Percentiles rank a stretch among this genome's conserved stretches.
phyloP scores from a whole-genome alignment of 2,113 vertebrate genomes.

The Centropristis striata region DNA sequence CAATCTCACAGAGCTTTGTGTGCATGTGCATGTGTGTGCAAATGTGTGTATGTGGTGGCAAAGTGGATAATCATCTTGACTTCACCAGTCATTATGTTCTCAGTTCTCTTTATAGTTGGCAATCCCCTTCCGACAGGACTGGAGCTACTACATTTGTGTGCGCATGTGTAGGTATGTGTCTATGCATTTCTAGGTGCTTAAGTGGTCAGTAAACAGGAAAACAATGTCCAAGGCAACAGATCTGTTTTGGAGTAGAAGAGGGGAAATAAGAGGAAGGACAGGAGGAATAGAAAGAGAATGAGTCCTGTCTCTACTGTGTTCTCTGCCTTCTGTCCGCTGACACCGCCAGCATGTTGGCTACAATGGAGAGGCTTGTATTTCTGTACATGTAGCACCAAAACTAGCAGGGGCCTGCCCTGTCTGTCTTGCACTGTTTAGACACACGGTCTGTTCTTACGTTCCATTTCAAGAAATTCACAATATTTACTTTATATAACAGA shows the following conservation, averaged over 20 bases:
- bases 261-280: conserved; percentile 57
- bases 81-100: conserved; percentile 28
- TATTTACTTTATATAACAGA: conserved; percentile 35
- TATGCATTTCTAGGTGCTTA: conserved; percentile 74
- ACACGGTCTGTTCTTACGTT: conserved; percentile 35
- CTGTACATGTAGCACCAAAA: conserved; percentile 82
- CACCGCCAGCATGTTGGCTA: conserved; percentile 71
- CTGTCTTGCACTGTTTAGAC: conserved; percentile 67
- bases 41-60: conserved; percentile 22
- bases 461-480: conserved; percentile 43
- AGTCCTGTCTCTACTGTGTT: conserved; percentile 68
- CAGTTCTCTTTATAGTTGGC: conserved; percentile 35
- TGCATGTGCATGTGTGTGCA: conserved; percentile 40
- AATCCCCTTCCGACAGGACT: conserved; percentile 57
- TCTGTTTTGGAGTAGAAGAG: conserved; percentile 59
- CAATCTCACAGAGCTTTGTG: conserved; percentile 73
- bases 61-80: conserved; percentile 32
- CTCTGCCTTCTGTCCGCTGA: conserved; percentile 68
- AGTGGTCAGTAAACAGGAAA: conserved; percentile 78
- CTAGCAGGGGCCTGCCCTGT: conserved; percentile 79
- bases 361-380: conserved; percentile 77
- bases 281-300: conserved; percentile 61
- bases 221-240: conserved; percentile 83
- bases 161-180: conserved; percentile 53
- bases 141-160: conserved; percentile 53